Evolutionary conservation across 2,113 vertebrate species (phyloP).

Genomic region (Halcyon malimbica): DNA sequence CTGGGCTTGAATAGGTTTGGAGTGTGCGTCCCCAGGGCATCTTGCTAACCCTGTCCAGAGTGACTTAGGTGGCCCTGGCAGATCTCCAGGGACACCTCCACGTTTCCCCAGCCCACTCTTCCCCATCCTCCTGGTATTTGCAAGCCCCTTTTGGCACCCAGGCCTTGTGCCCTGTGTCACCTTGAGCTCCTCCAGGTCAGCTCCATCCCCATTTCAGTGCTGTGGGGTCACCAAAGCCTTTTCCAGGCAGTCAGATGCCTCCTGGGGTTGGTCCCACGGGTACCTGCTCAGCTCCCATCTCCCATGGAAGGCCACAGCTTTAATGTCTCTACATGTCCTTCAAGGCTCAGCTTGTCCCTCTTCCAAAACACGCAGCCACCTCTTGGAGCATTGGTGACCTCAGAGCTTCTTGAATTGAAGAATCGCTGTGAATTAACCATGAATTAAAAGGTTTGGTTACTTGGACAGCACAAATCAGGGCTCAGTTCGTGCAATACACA

Average conservation of each 20-base stretch:
- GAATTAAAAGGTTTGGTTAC: neutral
- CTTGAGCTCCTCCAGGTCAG: neutral
- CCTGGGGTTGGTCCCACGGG: rapidly evolving
- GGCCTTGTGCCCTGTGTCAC: rapidly evolving
- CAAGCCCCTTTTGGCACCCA: neutral
- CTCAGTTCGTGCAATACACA: rapidly evolving
- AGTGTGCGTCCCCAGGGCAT: neutral
- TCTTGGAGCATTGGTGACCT: neutral
- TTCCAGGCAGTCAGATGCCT: rapidly evolving
- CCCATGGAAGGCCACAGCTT: rapidly evolving
- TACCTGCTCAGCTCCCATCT: neutral
- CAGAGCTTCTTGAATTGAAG: neutral
- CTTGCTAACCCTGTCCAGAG: rapidly evolving
- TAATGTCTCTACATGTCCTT: neutral
- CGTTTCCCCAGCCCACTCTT: neutral
- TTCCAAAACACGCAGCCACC: neutral
- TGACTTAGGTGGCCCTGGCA: neutral
- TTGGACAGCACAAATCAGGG: neutral
- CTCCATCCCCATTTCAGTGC: rapidly evolving
- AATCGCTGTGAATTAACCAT: neutral
- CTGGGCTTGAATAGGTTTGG: neutral
- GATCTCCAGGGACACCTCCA: neutral
- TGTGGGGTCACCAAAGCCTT: neutral
- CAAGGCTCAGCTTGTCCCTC: neutral
- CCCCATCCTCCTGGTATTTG: neutral